Conservation (phyloP, 2,888 invertebrate species). For the Aphidoletes aphidimyza region DNA sequence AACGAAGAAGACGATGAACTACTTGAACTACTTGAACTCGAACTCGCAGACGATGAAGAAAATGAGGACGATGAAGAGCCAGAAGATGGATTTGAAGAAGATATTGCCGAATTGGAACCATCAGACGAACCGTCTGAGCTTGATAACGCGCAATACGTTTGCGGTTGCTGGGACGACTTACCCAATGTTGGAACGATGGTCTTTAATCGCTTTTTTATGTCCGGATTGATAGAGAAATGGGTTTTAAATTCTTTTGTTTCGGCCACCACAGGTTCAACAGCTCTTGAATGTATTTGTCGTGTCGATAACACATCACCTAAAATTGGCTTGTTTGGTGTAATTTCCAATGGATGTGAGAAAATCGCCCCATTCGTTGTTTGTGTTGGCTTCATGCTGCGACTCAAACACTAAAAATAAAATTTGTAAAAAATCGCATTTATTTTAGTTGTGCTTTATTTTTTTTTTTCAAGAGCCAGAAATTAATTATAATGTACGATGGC, state of each 20-base stretch:
- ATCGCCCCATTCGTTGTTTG: neutral
- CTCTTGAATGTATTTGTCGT: neutral
- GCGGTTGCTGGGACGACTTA: neutral
- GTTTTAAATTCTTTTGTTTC: constrained; percentile 54
- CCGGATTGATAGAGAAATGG: constrained; percentile 10
- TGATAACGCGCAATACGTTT: neutral
- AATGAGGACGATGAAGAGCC: neutral
- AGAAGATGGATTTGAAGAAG: neutral
- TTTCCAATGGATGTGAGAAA: neutral
- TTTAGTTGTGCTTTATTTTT: neutral
- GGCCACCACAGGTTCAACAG: neutral
- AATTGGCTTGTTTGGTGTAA: neutral
- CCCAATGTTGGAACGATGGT: constrained; percentile 16
- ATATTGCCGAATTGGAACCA: neutral
- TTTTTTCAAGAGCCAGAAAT: neutral
- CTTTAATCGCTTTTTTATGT: neutral
- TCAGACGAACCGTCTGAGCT: neutral
- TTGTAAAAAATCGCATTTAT: neutral
- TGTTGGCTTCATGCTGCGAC: neutral
- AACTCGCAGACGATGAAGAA: neutral
- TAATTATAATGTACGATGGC: constrained; percentile 25
- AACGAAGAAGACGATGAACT: constrained; percentile 47
- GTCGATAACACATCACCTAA: neutral
- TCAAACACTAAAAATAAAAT: constrained; percentile 26
- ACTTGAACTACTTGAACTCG: neutral